A percentile compares a stretch with the other conserved stretches of the same genome.
phyloP scores from a whole-genome alignment of 2,113 vertebrate species.

The Callithrix jacchus region DNA sequence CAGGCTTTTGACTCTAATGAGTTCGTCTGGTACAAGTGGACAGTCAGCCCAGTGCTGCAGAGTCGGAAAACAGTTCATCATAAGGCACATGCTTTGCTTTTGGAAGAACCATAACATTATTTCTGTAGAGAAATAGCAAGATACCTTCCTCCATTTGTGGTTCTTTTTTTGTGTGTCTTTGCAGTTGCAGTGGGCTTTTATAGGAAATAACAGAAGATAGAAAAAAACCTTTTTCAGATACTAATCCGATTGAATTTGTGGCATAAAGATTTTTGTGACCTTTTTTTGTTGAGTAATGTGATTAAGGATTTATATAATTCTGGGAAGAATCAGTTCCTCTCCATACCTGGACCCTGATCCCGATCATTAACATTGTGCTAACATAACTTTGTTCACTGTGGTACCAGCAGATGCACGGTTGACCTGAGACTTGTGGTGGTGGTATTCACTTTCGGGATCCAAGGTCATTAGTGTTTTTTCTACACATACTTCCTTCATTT shows the following conservation, averaged over 20 bases:
- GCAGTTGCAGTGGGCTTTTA: not conserved
- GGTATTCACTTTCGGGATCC: not conserved
- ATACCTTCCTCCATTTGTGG: not conserved
- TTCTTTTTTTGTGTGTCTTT: not conserved
- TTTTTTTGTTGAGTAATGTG: not conserved
- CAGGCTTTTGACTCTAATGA: accelerated
- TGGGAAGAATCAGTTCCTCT: not conserved
- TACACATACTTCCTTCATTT: not conserved
- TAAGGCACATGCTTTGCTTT: not conserved
- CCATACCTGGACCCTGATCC: not conserved
- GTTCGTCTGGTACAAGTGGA: not conserved
- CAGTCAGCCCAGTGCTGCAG: too few relatives aligned
- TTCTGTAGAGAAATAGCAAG: not conserved
- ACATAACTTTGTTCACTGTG: not conserved
- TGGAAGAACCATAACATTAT: not conserved
- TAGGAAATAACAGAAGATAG: not conserved
- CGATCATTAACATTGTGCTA: not conserved
- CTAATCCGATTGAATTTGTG: not conserved
- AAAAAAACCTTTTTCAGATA: not conserved
- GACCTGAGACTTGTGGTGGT: not conserved
- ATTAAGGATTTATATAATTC: not conserved
- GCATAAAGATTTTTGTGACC: not conserved
- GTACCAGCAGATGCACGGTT: not conserved
- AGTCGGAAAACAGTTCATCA: accelerated
- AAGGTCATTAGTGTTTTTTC: not conserved